Base-by-base conservation (phyloP, 1,140 invertebrate species). In the Babylonia areolata region DNA sequence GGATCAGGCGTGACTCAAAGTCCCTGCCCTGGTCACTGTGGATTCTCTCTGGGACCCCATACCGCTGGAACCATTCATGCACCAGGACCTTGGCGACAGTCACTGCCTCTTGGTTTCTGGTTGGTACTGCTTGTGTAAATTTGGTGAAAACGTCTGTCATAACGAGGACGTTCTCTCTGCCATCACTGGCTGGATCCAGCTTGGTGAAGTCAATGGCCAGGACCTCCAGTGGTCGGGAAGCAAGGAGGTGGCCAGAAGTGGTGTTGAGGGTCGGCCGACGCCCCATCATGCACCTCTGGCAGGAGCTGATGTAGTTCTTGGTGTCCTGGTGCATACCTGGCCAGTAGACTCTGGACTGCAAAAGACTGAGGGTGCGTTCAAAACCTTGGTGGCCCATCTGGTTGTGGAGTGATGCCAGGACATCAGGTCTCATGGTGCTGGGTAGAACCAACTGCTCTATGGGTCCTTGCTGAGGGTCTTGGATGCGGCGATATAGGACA, bases 91-190 rank as follows among this genome's bases (percentile, higher is more conserved):
- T 84, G 23, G 86, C 77, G 28, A 85, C 86, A 20, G 88, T 85
- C 42, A 23, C 69, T 6, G 86, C 85, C 23, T 69, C 86, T 39
- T 86, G 85, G 54, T 88, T 83, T 33, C 51, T 84, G 5, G 87
- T 86, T 17, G 82, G 81, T 28, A 88, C 3, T 17, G 77, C 42
- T 39, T 79, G 77, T 6, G 77, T 79, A 39, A 79, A 79, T n/a
- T 79, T 79, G 3, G 86, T 64, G 54, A 87, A 89, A 15, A 89
- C 84, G 64, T 90, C 89, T 9, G 88, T 90, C 39, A 90, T 87
- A 12, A 90, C 86, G 3, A 90, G 82, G 2, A 90, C 87, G 79
- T 91, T 90, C 78, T 90, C 88, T 31, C 71, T 42, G 28, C 84
- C 71, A 35, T 82, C 58, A 35, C 46, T 58, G 3, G 81, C 40